These are phyloP conservation scores for Cyprinodon diabolis DNA, from an alignment of 2,797 vertebrate genomes.

Conservation along the genomic window DNA sequence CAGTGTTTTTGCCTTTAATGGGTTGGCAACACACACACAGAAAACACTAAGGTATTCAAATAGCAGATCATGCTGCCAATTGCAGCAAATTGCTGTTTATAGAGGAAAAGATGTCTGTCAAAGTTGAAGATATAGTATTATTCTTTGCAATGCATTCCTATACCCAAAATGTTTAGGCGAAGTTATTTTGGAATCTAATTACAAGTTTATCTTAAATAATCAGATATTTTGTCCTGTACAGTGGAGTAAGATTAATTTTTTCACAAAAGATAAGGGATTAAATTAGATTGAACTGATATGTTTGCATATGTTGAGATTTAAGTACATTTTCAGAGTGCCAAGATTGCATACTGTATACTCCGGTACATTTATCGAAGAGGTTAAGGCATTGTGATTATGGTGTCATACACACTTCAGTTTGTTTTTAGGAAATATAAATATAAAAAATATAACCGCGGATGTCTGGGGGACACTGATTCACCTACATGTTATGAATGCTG, in stretches of 20 bases:
- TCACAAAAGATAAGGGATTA: background rate
- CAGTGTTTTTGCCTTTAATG: constrained; percentile 35
- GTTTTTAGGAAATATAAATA: too few species aligned
- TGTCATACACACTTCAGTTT: background rate
- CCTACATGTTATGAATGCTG: too few species aligned
- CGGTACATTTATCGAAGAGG: background rate
- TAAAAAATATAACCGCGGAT: too few species aligned
- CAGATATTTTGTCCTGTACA: background rate
- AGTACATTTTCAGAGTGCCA: background rate
- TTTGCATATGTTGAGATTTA: background rate
- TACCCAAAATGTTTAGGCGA: background rate
- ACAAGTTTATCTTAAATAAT: background rate
- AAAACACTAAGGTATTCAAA: constrained; percentile 36
- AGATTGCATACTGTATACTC: background rate
- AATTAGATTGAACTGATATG: constrained; percentile 14
- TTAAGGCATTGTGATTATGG: background rate
- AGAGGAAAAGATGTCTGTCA: constrained; percentile 37
- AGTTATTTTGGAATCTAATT: background rate
- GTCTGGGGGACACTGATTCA: too few species aligned
- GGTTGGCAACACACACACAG: constrained; percentile 41
- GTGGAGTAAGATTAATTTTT: background rate
- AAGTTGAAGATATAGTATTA: constrained; percentile 14
- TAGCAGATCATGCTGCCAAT: constrained; percentile 38
- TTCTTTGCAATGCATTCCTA: background rate
- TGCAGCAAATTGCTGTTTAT: constrained; percentile 37